Conservation (phyloP, 35 echinoderm and acorn worm genomes). For the Ophioderma brevispina region DNA sequence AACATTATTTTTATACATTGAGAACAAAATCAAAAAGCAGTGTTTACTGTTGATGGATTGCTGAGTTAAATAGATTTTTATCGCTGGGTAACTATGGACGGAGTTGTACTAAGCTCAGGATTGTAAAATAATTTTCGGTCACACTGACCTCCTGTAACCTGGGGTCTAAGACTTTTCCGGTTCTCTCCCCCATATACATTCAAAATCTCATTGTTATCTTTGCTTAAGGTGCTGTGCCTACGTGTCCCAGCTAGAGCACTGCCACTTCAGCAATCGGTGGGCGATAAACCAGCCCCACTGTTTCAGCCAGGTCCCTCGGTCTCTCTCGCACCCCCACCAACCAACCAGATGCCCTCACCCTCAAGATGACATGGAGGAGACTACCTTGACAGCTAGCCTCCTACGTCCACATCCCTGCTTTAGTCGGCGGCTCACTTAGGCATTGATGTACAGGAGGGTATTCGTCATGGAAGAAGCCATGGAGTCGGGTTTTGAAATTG, state of each 20-base stretch:
- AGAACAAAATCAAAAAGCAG: too few relatives aligned
- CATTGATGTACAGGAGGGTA: constrained; percentile 81
- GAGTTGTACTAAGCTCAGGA: too few relatives aligned
- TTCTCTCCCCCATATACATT: too few relatives aligned
- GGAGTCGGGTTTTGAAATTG: constrained; percentile 91
- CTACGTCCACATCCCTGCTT: constrained; percentile 52
- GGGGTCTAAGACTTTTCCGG: too few relatives aligned
- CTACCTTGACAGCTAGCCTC: constrained; percentile 63
- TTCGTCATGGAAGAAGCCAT: constrained; percentile 70
- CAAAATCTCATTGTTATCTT: too few relatives aligned
- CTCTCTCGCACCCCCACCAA: background rate
- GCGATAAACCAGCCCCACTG: constrained; percentile 33
- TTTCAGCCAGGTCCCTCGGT: background rate
- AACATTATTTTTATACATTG: too few relatives aligned
- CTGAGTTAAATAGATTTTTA: too few relatives aligned
- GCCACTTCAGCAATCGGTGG: constrained; percentile 86
- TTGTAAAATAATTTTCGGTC: too few relatives aligned
- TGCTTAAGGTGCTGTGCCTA: constrained; percentile 92
- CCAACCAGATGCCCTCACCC: constrained; percentile 27
- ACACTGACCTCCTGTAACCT: too few relatives aligned
- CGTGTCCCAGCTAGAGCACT: constrained; percentile 95
- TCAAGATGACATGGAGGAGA: constrained; percentile 9
- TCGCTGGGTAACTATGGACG: too few relatives aligned
- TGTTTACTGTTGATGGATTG: too few relatives aligned
- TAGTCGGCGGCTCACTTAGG: background rate